A percentile compares a stretch with the other conserved stretches of the same genome.
Conservation (phyloP, 2,797 vertebrate species). For the Phyllotis vaccarum region DNA sequence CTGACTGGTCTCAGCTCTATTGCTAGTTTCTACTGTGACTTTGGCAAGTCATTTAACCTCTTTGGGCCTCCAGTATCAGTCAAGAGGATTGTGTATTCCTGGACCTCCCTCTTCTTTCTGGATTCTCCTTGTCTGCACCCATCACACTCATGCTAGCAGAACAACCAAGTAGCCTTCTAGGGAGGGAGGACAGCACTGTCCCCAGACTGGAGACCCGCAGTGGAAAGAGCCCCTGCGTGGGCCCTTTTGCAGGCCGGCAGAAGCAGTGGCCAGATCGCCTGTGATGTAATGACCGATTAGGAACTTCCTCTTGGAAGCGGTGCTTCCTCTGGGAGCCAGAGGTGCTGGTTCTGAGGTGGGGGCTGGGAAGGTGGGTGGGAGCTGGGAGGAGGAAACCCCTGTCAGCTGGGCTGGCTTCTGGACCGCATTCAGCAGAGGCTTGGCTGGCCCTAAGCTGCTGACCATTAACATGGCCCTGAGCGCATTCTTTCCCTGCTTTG, state of each 20-base stretch:
- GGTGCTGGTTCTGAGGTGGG: slow-evolving; percentile 72
- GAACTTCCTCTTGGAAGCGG: slow-evolving; percentile 80
- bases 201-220: not conserved
- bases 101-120: not conserved
- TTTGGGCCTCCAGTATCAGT: not conserved
- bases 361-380: slow-evolving; percentile 68
- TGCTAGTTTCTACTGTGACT: not conserved
- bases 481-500: slow-evolving; percentile 66
- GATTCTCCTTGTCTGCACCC: not conserved
- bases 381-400: slow-evolving; percentile 69
- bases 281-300: slow-evolving; percentile 76
- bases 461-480: not conserved
- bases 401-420: slow-evolving; percentile 73
- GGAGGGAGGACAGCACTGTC: not conserved
- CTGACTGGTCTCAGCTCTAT: fast-evolving
- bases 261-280: slow-evolving; percentile 37
- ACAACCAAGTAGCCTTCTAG: not conserved
- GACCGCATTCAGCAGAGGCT: slow-evolving; percentile 49
- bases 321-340: slow-evolving; percentile 81
- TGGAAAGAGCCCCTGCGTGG: not conserved
- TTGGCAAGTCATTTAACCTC: not conserved
- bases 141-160: not conserved
- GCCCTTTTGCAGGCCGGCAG: not conserved
- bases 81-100: not conserved
- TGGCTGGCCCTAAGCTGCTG: slow-evolving; percentile 64